Percentiles rank a stretch among this genome's conserved stretches.
Evolutionary conservation across 2,113 vertebrate genomes (phyloP).

Genomic region (Lagopus leucura): DNA sequence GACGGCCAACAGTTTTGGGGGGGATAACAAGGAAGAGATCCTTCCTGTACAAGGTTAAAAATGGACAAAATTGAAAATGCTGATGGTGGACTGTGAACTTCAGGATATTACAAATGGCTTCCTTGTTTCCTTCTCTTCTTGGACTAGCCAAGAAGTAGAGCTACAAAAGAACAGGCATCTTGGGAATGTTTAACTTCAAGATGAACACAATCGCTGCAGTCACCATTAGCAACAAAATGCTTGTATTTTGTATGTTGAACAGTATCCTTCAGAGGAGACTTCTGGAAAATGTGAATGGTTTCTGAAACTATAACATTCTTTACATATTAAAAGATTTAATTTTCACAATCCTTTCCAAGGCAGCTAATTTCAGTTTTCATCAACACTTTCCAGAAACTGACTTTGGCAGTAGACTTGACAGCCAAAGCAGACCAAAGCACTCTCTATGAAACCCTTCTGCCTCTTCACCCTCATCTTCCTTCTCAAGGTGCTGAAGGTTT

Average conservation of each 20-base stretch:
- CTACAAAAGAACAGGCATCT: background rate
- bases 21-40: background rate
- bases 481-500: background rate
- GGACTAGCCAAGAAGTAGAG: background rate
- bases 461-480: background rate
- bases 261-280: background rate
- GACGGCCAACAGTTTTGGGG: background rate
- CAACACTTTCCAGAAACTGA: background rate
- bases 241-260: background rate
- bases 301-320: background rate
- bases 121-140: background rate
- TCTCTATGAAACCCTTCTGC: background rate
- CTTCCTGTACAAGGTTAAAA: background rate
- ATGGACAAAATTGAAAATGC: fast-evolving
- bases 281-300: background rate
- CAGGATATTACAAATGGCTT: background rate
- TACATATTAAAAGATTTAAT: background rate
- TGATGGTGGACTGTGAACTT: background rate
- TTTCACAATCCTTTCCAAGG: background rate
- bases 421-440: background rate
- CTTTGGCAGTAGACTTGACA: fast-evolving
- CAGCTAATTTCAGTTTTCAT: background rate
- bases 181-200: background rate
- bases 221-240: background rate
- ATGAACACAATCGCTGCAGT: background rate